Conservation (phyloP, 2,797 vertebrate genomes). For the Paedocypris micromegethes region DNA sequence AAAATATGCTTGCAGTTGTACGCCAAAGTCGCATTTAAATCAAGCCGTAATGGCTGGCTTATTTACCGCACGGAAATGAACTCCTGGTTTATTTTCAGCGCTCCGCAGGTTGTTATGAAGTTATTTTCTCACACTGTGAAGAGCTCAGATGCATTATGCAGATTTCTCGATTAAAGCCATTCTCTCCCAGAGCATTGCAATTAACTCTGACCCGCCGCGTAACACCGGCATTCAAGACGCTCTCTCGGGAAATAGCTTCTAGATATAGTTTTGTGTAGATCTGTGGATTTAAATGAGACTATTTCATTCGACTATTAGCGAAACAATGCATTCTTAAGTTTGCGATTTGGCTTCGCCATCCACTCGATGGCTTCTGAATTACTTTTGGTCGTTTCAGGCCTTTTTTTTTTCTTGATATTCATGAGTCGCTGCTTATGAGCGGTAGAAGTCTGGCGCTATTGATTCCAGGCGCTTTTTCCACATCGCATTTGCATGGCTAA, state of each 20-base stretch:
- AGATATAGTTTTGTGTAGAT: not conserved
- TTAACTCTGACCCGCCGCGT: slow-evolving; percentile 4
- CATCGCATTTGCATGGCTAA: slow-evolving; percentile 41
- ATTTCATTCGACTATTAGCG: slow-evolving; percentile 2
- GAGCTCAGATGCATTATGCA: slow-evolving; percentile 28
- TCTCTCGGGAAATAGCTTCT: slow-evolving; percentile 6
- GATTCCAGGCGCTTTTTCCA: slow-evolving; percentile 40
- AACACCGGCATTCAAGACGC: not conserved
- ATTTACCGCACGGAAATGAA: slow-evolving; percentile 16
- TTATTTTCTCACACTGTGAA: not conserved
- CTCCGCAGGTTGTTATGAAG: slow-evolving; percentile 3
- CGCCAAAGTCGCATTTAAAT: slow-evolving; percentile 13
- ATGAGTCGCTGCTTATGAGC: slow-evolving; percentile 33
- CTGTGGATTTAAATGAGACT: not conserved
- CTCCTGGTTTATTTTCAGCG: not conserved
- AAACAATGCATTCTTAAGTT: slow-evolving; percentile 27
- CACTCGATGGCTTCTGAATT: slow-evolving; percentile 20
- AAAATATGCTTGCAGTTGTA: slow-evolving; percentile 6
- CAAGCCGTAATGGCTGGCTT: slow-evolving; percentile 11
- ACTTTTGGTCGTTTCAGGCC: slow-evolving; percentile 1
- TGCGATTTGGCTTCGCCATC: slow-evolving; percentile 9
- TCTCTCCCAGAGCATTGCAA: slow-evolving; percentile 1
- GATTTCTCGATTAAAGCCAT: slow-evolving; percentile 15
- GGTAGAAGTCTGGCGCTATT: slow-evolving; percentile 44
- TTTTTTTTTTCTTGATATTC: slow-evolving; percentile 22